Base-by-base conservation (phyloP, 2,113 vertebrate genomes). In the Damaliscus lunatus region DNA sequence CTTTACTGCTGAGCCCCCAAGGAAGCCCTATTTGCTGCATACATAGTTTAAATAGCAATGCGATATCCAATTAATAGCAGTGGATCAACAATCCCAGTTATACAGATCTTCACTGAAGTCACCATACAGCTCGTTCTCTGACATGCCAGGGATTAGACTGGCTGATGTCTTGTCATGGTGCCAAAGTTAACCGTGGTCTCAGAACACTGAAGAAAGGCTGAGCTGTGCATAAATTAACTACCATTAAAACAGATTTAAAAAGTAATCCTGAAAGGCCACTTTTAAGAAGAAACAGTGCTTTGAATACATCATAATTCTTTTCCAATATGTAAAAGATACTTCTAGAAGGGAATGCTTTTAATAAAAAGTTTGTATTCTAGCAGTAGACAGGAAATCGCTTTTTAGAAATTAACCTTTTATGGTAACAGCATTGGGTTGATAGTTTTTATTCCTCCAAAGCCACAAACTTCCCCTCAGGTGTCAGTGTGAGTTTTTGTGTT, bases 201-300 rank as follows among this genome's bases (percentile, higher is more conserved):
- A 92, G 40, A 78, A 85, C 19, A 17, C 19, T 43, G 10, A 67
- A 94, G 87, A 77, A 85, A 55, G 7, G 3, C 1, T 46, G 55
- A 78, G 64, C 92, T 91, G 60, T 17, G 67, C 93, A 78, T 60
- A 67, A 97, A 97, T 98, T 95, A 89, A 93, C 98, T 78, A 92
- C 60, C 84, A 77, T 97, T 98, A 96, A 98, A 97, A 97, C 52
- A 33, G 16, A 91, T 97, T 97, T 88, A 13, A 83, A 84, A 88
- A 96, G 91, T 71, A 91, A 97, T 92, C 64, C 82, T 94, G 85
- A 97, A 98, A 89, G 81, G 27, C 64, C 94, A 74, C 64, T 52
- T 96, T 96, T 33, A 81, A 97, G 82, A 98, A 95, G 91, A 59
- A 96, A 62, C 31, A 71, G 13, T 46, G 4, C 33, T 96, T 93